Conservation (phyloP, 2,888 invertebrate genomes). For the Fragum whitleyi region DNA sequence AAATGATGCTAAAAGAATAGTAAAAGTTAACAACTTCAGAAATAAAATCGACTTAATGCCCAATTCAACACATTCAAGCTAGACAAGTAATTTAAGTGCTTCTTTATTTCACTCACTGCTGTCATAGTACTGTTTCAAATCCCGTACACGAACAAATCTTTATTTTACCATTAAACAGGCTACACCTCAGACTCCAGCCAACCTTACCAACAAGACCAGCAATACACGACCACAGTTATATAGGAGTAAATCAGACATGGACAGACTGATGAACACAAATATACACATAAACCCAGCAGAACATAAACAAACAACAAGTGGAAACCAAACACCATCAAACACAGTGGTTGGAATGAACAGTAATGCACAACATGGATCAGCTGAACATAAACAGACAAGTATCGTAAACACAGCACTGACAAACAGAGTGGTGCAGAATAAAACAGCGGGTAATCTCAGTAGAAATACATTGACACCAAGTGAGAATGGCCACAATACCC, state of each 20-base stretch:
- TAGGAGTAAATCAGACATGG: conserved; percentile 52
- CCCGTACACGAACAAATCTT: too few species aligned
- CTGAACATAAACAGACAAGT: neutral
- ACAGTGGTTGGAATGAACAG: neutral
- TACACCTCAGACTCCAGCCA: conserved; percentile 30
- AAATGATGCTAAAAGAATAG: too few species aligned
- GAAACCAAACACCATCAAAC: neutral
- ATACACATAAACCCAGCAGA: neutral
- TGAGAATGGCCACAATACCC: too few species aligned
- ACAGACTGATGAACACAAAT: conserved; percentile 11
- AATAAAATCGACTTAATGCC: too few species aligned
- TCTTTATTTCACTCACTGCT: too few species aligned
- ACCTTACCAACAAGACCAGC: conserved; percentile 53
- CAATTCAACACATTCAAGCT: too few species aligned
- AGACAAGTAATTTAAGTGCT: too few species aligned
- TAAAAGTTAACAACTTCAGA: too few species aligned
- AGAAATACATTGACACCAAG: neutral
- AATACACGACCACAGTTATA: conserved; percentile 41
- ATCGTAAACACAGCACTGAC: too few species aligned
- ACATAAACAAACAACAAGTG: neutral
- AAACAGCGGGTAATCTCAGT: neutral
- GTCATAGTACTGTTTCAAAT: too few species aligned
- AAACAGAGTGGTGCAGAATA: too few species aligned
- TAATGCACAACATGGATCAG: neutral
- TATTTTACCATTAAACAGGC: conserved; percentile 9